Base-by-base conservation (phyloP, 2,888 invertebrate genomes). In the Salpingus planirostris region DNA sequence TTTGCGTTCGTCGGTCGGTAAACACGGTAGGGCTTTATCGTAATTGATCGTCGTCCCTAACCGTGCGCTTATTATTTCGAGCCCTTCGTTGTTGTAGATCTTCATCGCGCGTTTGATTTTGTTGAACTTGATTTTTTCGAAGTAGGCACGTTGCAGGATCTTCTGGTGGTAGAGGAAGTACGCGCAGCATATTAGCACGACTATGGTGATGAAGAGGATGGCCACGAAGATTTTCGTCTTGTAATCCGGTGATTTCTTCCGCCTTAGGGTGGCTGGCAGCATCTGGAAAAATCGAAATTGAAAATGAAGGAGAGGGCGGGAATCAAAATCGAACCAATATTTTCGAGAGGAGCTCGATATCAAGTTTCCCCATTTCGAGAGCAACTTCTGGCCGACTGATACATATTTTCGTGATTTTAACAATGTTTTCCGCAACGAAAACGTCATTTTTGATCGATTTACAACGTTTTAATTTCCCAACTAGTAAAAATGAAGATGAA, bases 101-200 rank as follows among this genome's bases (percentile, higher is more conserved):
- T 78, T 74, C 48, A 90, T 72, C 11, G 78, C 64, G 34, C 87
- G 68, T 54, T 83, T 80, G 13, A 78, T 79, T 44, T 84, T 80
- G 53, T 82, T 86, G 65, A 90, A 87, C 60, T 87, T 80, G 30
- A 90, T 82, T 53, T 77, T 79, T 26, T 84, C 78, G 58, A 88
- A 90, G 62, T 88, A 88, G 1, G 85, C 82, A 52, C 80, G 76
- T 38, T 86, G 84, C 13, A 84, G 65, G 0, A 89, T 78, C 58
- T 89, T 81, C 52, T 82, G 84, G 40, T 86, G 81, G 60, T 89
- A 89, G 36, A 87, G 74, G 1, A 85, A 76, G 53, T 90, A 87
- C 0, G 89, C 85, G 53, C 88, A 82, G 0, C 82, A 81, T 11
- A 90, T 81, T 58, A 89, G 73, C 59, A 88, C 83, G 1, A 83